phyloP scores from a whole-genome alignment of 2,113 vertebrate species.

The Macquaria ambigua region DNA sequence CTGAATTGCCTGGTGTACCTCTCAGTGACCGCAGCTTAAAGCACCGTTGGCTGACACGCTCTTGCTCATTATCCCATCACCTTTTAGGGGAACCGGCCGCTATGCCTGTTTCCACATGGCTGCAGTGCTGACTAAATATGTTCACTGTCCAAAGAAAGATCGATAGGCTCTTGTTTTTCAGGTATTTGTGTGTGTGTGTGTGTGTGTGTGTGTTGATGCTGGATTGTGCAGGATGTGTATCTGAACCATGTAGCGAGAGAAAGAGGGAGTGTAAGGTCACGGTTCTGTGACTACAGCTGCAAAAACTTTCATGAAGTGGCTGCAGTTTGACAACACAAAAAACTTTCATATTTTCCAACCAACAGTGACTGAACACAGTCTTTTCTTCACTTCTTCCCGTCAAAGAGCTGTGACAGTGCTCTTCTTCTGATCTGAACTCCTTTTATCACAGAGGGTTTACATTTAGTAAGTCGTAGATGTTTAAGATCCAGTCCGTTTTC shows the following conservation, averaged over 20 bases:
- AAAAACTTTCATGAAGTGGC: not conserved
- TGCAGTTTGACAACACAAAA: slow-evolving; percentile 12
- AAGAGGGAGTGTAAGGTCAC: slow-evolving; percentile 25
- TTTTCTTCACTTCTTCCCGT: not conserved
- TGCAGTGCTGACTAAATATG: slow-evolving; percentile 61
- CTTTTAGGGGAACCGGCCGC: slow-evolving; percentile 41
- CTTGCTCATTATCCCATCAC: slow-evolving; percentile 55
- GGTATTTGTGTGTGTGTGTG: slow-evolving; percentile 19
- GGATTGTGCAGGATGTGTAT: slow-evolving; percentile 11
- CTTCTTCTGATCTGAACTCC: not conserved
- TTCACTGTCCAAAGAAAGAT: slow-evolving; percentile 56
- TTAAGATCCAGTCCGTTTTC: not conserved
- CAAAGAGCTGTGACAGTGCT: not conserved
- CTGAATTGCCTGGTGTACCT: slow-evolving; percentile 15
- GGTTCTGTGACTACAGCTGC: not conserved
- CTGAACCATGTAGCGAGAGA: slow-evolving; percentile 18
- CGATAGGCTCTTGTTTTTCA: slow-evolving; percentile 53
- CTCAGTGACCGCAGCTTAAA: slow-evolving; percentile 50
- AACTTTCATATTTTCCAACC: slow-evolving; percentile 3
- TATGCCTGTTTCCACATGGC: slow-evolving; percentile 42
- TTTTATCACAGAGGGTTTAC: not conserved
- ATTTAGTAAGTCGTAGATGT: not conserved
- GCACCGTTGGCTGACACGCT: slow-evolving; percentile 33
- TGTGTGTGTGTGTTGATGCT: not conserved
- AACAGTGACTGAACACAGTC: not conserved